These are phyloP conservation scores for Drosophila triauraria DNA, from an alignment of 1,140 invertebrate genomes.

Conservation along the genomic window DNA sequence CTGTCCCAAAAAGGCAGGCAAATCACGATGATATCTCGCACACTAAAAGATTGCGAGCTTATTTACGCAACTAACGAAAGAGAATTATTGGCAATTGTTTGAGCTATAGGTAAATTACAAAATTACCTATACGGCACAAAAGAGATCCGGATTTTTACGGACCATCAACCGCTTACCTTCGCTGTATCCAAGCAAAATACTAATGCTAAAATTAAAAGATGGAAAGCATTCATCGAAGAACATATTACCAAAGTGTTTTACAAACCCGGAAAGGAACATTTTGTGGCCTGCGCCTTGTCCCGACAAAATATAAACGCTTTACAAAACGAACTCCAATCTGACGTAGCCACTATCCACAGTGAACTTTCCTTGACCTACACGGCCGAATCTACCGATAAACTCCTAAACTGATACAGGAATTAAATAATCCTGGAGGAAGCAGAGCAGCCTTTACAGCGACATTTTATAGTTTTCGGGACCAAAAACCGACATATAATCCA, in stretches of 20 bases:
- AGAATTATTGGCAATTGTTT: too few species aligned
- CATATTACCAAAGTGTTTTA: not conserved
- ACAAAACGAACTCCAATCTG: not conserved
- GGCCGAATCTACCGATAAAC: conserved; percentile 4
- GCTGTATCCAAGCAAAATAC: conserved; percentile 2
- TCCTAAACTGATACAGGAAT: not conserved
- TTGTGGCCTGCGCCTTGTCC: not conserved
- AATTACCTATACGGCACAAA: not conserved
- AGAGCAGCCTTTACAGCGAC: not conserved
- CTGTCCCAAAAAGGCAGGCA: conserved; percentile 29
- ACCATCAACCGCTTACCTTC: not conserved
- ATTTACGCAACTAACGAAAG: too few species aligned
- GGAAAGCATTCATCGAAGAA: conserved; percentile 2
- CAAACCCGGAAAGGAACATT: not conserved
- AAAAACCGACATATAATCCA: not conserved
- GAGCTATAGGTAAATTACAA: not conserved
- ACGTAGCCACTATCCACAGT: too few species aligned
- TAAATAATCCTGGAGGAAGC: not conserved
- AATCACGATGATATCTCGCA: too few species aligned
- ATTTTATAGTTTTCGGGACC: conserved; percentile 3
- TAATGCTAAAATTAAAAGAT: not conserved
- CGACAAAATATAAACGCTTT: not conserved
- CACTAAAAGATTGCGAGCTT: too few species aligned
- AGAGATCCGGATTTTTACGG: not conserved
- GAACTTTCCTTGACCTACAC: not conserved